These are phyloP conservation scores for Nymphalis urticae DNA, from an alignment of 2,888 invertebrate genomes.

Conservation along the genomic window DNA sequence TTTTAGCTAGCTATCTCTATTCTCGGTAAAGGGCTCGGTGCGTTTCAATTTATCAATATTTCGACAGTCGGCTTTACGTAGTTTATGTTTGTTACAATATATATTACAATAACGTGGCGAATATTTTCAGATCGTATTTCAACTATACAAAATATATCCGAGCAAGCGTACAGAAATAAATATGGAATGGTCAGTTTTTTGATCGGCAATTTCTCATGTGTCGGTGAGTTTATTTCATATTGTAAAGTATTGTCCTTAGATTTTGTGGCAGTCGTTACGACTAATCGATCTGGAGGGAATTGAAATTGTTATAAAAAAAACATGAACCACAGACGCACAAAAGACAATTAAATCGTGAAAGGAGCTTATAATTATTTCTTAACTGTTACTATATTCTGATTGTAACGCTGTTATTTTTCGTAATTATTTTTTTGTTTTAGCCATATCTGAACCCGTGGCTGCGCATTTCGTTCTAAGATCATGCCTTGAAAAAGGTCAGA, in stretches of 20 bases:
- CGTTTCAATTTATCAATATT: no score
- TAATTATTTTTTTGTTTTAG: neutral
- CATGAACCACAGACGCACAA: no score
- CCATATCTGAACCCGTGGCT: constrained; percentile 45
- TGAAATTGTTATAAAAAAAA: no score
- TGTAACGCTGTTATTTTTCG: no score
- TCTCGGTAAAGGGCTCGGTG: no score
- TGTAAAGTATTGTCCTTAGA: neutral
- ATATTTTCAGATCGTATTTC: constrained; percentile 16
- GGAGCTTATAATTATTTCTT: no score
- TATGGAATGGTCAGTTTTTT: constrained; percentile 17
- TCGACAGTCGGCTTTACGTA: neutral
- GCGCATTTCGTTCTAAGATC: constrained; percentile 49
- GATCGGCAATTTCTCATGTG: constrained; percentile 15
- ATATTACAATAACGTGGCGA: neutral
- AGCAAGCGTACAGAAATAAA: constrained; percentile 8
- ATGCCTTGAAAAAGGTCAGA: constrained; percentile 50
- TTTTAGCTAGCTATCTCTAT: no score
- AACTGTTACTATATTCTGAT: no score
- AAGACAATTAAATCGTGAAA: no score
- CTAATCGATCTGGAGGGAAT: no score
- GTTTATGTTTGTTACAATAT: neutral
- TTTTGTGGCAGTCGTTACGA: no score
- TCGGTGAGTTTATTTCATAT: constrained; percentile 7
- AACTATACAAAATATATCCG: constrained; percentile 11